phyloP scores from a whole-genome alignment of 2,797 vertebrate species.

The Tauraco hartlaubi region DNA sequence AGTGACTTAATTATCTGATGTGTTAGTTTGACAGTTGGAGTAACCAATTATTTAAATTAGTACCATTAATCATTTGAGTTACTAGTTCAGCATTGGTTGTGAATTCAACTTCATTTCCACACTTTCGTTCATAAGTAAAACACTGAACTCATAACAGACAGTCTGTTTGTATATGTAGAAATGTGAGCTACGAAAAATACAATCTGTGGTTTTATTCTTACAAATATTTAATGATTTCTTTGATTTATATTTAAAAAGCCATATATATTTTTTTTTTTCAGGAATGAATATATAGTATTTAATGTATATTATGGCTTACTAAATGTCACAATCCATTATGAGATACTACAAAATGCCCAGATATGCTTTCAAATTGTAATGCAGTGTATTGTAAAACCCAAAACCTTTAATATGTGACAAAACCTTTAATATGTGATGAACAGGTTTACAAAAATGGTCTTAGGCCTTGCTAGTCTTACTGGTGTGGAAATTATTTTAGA shows the following conservation, averaged over 20 bases:
- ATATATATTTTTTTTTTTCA: not conserved
- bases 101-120: not conserved
- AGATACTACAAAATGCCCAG: not conserved
- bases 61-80: not conserved
- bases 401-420: not conserved
- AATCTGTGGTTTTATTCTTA: not conserved
- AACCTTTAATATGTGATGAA: not conserved
- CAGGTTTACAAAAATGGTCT: not conserved
- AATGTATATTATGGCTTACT: not conserved
- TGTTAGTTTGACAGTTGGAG: not conserved
- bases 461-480: not conserved
- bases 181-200: not conserved
- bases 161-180: not conserved
- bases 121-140: not conserved
- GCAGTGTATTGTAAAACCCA: not conserved
- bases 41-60: not conserved
- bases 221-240: not conserved
- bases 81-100: not conserved
- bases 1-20: not conserved
- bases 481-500: not conserved
- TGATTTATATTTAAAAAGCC: not conserved
- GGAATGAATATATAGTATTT: not conserved
- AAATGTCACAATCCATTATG: not conserved
- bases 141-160: not conserved
- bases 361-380: not conserved